Evolutionary conservation across 2,797 vertebrate species (phyloP), one percentile per base, ranked within the genome.

Genomic region (Acanthurus leucopareius): DNA sequence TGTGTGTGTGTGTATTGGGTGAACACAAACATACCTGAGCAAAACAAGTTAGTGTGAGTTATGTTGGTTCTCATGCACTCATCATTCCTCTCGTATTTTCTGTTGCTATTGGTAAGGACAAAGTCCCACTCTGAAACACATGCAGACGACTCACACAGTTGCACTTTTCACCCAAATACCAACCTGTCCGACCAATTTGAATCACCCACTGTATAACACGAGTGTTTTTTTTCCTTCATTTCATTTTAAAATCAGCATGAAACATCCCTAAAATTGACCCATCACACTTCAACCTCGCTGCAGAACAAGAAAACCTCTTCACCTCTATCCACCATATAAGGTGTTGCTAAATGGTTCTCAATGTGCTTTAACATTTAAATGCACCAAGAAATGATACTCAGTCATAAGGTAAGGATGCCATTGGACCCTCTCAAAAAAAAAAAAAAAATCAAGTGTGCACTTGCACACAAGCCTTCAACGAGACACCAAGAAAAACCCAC

Each of bases 361-460:
- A 19, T 7, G 19, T 4, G 13, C 16, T 79, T 38, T 52, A 19
- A 47, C 49, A 35, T 75, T 80, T 48, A 22, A 58, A 59, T 51
- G 38, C 32, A 48, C 19, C 2, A 47, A 58, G 60, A 48, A 65
- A 52, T 38, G 2, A 73, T 53, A 66, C 20, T 77, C 35, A 5
- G 75, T 22, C 60, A 48, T 13, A 0, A 75, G 58, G 74, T 74
- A 59, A 91, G 82, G 86, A 75, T 61, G 64, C 62, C 52, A 84
- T 80, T 54, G 61, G 28, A 64, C 58, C 42, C 28, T n/a, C 67
- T 69, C 44, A 62, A 77, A 61, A 49, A 47, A 40, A 61, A 49
- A 47, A 40, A 7, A 7, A 40, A 40, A 60, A 48, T 47, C 35
- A 69, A 47, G 16, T 15, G 10, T 45, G 35, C 22, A 67, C 16